Evolutionary conservation across 2,113 vertebrate species (phyloP).

Genomic region (Tetraodon nigroviridis): DNA sequence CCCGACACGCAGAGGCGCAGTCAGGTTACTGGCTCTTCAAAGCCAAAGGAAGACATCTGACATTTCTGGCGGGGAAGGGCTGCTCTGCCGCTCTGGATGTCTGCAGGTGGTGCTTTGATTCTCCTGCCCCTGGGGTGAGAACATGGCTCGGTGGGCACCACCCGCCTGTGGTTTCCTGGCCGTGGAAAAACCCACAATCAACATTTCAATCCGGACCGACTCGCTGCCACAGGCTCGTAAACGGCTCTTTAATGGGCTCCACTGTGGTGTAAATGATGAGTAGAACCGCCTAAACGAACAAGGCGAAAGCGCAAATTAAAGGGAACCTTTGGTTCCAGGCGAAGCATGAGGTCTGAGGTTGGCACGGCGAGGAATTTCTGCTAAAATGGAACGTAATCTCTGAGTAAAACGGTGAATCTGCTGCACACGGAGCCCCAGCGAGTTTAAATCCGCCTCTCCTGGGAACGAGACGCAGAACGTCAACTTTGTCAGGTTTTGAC

Average conservation of each 20-base stretch:
- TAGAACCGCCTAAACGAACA: too few relatives aligned
- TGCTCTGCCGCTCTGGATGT: constrained; percentile 33
- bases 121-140: constrained; percentile 42
- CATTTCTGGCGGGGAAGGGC: constrained; percentile 18
- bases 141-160: constrained; percentile 36
- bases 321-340: too few relatives aligned
- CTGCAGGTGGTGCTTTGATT: constrained; percentile 57
- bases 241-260: not conserved
- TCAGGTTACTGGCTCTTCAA: not conserved
- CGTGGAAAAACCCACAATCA: constrained; percentile 20
- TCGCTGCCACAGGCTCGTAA: constrained; percentile 6
- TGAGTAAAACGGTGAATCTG: too few relatives aligned
- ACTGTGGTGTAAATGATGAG: too few relatives aligned
- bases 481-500: too few relatives aligned
- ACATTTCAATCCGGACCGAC: constrained; percentile 10
- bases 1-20: not conserved
- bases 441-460: not conserved
- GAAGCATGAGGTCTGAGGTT: too few relatives aligned
- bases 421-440: too few relatives aligned
- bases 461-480: too few relatives aligned
- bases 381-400: too few relatives aligned
- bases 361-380: too few relatives aligned
- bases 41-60: constrained; percentile 24
- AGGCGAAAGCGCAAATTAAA: too few relatives aligned
- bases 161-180: constrained; percentile 18